These are phyloP conservation scores for Drosophila flavopinicola DNA, from an alignment of 2,888 invertebrate species.

Conservation along the genomic window DNA sequence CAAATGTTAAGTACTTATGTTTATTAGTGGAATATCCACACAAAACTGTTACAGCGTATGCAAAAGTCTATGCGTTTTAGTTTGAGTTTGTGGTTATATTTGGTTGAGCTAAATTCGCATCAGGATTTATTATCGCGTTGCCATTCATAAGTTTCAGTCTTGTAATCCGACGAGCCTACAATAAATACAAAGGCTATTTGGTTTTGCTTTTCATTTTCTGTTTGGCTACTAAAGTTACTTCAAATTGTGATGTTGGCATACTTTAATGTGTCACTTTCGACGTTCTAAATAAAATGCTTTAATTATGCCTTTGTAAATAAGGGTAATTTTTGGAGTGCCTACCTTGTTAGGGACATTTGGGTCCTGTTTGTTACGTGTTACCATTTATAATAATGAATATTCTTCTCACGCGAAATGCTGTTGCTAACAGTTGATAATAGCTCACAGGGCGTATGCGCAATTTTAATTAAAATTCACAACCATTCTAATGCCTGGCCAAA, in stretches of 20 bases:
- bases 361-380: constrained; percentile 3
- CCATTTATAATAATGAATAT: constrained; percentile 18
- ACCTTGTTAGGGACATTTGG: not conserved
- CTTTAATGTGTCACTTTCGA: not conserved
- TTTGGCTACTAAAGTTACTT: not conserved
- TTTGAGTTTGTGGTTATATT: not conserved
- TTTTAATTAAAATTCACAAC: constrained; percentile 55
- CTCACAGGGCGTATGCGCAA: constrained; percentile 44
- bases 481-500: constrained; percentile 22
- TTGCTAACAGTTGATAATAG: constrained; percentile 14
- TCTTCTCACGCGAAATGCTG: constrained; percentile 12
- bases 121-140: constrained; percentile 28
- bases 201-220: not conserved
- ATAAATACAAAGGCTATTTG: constrained; percentile 6
- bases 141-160: constrained; percentile 36
- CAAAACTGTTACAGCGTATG: constrained; percentile 11
- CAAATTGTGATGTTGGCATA: not conserved
- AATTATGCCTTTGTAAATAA: not conserved
- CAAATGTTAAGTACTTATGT: not conserved
- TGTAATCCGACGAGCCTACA: constrained; percentile 24
- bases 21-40: too few relatives aligned
- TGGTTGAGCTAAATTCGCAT: not conserved
- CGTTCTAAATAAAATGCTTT: not conserved
- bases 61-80: not conserved
- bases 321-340: too few relatives aligned